phyloP scores from a whole-genome alignment of 2,888 invertebrate genomes.

The Cephus pygmeus region DNA sequence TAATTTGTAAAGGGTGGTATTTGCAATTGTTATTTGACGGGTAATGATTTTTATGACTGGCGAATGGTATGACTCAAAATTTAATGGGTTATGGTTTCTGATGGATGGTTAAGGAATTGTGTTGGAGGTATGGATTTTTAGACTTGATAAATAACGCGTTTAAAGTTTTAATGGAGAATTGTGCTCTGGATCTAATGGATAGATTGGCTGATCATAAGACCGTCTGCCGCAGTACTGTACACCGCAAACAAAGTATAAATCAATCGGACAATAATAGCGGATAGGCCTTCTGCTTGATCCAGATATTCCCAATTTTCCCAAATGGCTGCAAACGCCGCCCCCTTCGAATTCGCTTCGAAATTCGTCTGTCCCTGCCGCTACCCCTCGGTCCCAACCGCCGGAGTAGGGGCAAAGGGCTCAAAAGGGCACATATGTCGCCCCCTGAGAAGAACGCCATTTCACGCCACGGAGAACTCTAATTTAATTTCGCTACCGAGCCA shows the following conservation, averaged over 20 bases:
- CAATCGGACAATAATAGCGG: conserved; percentile 58
- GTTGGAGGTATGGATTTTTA: neutral
- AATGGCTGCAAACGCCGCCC: conserved; percentile 55
- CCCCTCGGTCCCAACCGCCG: neutral
- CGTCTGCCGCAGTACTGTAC: conserved; percentile 27
- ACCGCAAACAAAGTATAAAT: conserved; percentile 64
- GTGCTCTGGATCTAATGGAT: neutral
- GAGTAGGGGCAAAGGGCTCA: conserved; percentile 1
- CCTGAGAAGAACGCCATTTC: conserved; percentile 50
- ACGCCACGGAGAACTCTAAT: conserved; percentile 48
- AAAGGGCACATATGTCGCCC: conserved; percentile 42
- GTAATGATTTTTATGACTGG: neutral
- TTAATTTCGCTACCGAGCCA: conserved; percentile 41
- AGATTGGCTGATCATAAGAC: conserved; percentile 6
- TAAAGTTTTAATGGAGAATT: neutral
- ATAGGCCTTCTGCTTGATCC: conserved; percentile 44
- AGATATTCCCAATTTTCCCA: conserved; percentile 61
- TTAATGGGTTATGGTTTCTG: neutral
- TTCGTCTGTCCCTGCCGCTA: conserved; percentile 5
- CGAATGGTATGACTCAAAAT: neutral
- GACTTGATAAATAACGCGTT: neutral
- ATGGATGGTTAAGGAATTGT: neutral
- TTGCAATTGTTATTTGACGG: neutral
- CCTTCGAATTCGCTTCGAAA: conserved; percentile 30
- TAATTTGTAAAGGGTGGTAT: neutral